Conservation (phyloP, 2,797 vertebrate genomes). For the Cyclopterus lumpus region DNA sequence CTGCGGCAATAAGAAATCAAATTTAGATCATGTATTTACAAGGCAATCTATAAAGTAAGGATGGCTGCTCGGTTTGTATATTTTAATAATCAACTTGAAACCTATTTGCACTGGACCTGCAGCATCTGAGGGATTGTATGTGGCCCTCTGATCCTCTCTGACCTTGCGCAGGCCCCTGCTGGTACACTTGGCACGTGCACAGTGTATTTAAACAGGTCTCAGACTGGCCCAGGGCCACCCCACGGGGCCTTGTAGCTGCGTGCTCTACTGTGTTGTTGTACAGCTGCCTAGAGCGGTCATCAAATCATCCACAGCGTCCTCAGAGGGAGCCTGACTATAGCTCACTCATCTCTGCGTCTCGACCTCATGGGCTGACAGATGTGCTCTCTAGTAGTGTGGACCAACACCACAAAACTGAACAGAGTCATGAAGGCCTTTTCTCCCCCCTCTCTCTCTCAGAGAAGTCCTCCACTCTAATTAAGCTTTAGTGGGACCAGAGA, state of each 20-base stretch:
- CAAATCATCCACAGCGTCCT: slow-evolving; percentile 68
- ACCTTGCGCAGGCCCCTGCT: slow-evolving; percentile 53
- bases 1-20: neutral
- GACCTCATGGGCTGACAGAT: slow-evolving; percentile 31
- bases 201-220: slow-evolving; percentile 48
- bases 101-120: neutral
- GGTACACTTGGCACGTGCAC: slow-evolving; percentile 46
- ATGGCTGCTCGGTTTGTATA: neutral
- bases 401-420: slow-evolving; percentile 44
- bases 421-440: slow-evolving; percentile 35
- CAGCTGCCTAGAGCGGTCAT: slow-evolving; percentile 58
- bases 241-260: slow-evolving; percentile 55
- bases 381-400: slow-evolving; percentile 7
- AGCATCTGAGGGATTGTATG: slow-evolving; percentile 35
- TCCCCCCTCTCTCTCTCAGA: slow-evolving; percentile 20
- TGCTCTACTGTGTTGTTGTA: slow-evolving; percentile 67
- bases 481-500: slow-evolving; percentile 74
- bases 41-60: neutral
- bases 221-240: slow-evolving; percentile 51
- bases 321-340: slow-evolving; percentile 28
- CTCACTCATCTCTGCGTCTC: slow-evolving; percentile 31
- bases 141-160: slow-evolving; percentile 41
- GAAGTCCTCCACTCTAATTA: slow-evolving; percentile 70
- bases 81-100: neutral
- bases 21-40: neutral